These are phyloP conservation scores for Eueides isabella DNA, from an alignment of 1,140 invertebrate genomes.

Conservation along the genomic window DNA sequence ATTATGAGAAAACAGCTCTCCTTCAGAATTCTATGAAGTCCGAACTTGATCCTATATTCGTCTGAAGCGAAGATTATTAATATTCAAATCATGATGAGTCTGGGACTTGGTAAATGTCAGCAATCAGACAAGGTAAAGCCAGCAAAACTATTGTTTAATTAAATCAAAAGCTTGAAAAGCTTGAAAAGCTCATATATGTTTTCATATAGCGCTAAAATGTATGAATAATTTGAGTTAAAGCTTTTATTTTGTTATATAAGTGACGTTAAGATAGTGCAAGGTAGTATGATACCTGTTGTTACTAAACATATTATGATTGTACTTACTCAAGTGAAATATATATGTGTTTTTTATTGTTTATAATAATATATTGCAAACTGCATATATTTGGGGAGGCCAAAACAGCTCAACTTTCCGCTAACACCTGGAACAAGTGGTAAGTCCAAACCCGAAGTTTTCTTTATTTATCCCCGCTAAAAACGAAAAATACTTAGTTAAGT, in stretches of 20 bases:
- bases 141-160: slow-evolving; percentile 19
- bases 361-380: no score
- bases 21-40: background rate
- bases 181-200: background rate
- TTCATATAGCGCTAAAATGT: background rate
- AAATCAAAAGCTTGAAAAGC: background rate
- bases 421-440: no score
- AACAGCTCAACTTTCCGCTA: no score
- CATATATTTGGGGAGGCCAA: no score
- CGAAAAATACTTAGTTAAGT: no score
- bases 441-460: no score
- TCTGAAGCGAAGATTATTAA: slow-evolving; percentile 29
- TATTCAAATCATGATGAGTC: slow-evolving; percentile 41
- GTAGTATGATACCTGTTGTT: no score
- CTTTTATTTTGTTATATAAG: background rate
- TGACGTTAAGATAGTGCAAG: background rate
- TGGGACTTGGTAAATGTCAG: slow-evolving; percentile 38
- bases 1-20: background rate
- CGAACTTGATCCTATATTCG: slow-evolving; percentile 5
- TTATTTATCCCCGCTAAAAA: no score
- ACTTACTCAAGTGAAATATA: no score
- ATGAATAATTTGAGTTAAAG: background rate
- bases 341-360: no score
- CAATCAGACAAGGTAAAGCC: slow-evolving; percentile 33
- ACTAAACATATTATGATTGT: no score